Evolutionary conservation across 2,113 vertebrate genomes (phyloP).

Genomic region (Microcebus jonahi): DNA sequence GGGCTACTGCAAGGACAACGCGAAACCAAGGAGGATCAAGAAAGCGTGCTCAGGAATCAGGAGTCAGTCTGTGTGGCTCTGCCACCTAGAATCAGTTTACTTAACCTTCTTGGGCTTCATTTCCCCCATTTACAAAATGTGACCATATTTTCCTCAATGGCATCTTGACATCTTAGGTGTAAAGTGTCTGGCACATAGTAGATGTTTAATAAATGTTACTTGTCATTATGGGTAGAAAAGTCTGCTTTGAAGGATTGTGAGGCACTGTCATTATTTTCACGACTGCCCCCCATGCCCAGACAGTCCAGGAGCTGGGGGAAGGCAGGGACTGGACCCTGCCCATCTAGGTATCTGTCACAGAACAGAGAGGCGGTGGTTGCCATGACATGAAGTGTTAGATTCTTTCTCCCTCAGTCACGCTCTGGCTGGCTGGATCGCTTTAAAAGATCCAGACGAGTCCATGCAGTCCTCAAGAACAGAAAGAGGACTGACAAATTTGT

Average conservation of each 20-base stretch:
- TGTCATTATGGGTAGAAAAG: not conserved
- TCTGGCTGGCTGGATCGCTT: not conserved
- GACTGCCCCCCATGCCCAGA: not conserved
- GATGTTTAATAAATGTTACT: not conserved
- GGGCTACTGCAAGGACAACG: not conserved
- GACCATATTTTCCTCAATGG: not conserved
- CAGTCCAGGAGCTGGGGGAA: not conserved
- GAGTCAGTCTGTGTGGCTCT: not conserved
- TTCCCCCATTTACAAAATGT: constrained; percentile 5
- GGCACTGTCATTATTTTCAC: not conserved
- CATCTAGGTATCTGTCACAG: not conserved
- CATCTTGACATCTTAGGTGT: not conserved
- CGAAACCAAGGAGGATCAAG: not conserved
- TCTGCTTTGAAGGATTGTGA: not conserved
- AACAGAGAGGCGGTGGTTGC: not conserved
- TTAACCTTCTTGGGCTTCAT: not conserved
- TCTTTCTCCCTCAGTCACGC: not conserved
- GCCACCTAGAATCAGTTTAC: not conserved
- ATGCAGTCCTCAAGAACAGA: not conserved
- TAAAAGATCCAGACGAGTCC: not conserved
- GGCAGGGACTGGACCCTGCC: not conserved
- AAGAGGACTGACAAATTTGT: not conserved
- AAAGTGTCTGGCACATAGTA: too few relatives aligned
- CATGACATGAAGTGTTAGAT: not conserved
- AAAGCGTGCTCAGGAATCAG: constrained; percentile 1